Conservation (phyloP, 2,797 vertebrate species). For the Esox lucius region DNA sequence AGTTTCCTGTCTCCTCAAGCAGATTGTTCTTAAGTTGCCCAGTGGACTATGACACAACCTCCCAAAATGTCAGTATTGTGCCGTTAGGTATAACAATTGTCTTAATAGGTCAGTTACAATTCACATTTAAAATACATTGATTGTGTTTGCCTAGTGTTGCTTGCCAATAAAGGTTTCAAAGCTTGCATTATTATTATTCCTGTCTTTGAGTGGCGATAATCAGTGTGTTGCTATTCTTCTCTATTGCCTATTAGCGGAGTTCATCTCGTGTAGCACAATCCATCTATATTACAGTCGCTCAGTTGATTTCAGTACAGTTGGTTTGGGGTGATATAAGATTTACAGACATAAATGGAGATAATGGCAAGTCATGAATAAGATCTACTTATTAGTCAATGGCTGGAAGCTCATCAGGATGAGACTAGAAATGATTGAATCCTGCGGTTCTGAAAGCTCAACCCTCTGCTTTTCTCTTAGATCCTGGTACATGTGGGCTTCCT, state of each 20-base stretch:
- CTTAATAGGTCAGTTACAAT: slow-evolving; percentile 41
- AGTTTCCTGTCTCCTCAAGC: too few relatives aligned
- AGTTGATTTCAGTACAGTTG: neutral
- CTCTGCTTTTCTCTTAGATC: slow-evolving; percentile 79
- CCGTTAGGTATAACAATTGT: slow-evolving; percentile 55
- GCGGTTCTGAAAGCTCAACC: neutral
- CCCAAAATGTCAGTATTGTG: neutral
- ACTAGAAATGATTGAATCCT: neutral
- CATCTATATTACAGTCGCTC: slow-evolving; percentile 13
- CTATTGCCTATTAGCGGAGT: slow-evolving; percentile 25
- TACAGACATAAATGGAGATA: neutral
- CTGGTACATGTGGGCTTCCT: slow-evolving; percentile 95
- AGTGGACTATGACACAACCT: too few relatives aligned
- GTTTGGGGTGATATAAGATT: neutral
- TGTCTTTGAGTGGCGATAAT: too few relatives aligned
- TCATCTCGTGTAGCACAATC: slow-evolving; percentile 17
- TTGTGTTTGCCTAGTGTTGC: slow-evolving; percentile 31
- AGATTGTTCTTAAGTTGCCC: too few relatives aligned
- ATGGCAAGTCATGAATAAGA: neutral
- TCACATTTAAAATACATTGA: slow-evolving; percentile 28
- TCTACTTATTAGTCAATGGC: neutral
- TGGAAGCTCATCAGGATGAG: neutral
- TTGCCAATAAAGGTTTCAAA: slow-evolving; percentile 65
- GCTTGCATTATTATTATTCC: slow-evolving; percentile 62
- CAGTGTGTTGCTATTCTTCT: slow-evolving; percentile 62